phyloP scores from a whole-genome alignment of 2,113 vertebrate genomes.

The Stegastes partitus region DNA sequence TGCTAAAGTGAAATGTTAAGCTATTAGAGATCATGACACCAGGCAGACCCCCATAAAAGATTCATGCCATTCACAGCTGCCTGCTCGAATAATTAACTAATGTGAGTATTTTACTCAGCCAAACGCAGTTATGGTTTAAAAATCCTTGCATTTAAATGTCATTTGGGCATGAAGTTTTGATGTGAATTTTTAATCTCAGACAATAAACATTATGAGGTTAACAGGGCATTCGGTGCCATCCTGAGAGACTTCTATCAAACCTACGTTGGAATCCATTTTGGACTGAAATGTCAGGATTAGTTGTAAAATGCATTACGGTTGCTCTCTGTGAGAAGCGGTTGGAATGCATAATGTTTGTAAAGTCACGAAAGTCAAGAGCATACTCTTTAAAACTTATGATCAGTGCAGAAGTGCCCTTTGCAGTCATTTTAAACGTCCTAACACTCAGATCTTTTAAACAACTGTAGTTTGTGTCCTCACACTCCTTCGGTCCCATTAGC shows the following conservation, averaged over 20 bases:
- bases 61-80: slow-evolving; percentile 75
- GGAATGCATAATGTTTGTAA: slow-evolving; percentile 67
- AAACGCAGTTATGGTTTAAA: slow-evolving; percentile 76
- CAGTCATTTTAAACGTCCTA: slow-evolving; percentile 10
- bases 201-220: slow-evolving; percentile 75
- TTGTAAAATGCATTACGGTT: slow-evolving; percentile 51
- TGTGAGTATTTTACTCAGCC: slow-evolving; percentile 77
- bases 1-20: slow-evolving; percentile 81
- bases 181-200: slow-evolving; percentile 73
- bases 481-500: slow-evolving; percentile 32
- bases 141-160: slow-evolving; percentile 80
- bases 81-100: slow-evolving; percentile 82
- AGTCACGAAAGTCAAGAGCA: slow-evolving; percentile 49
- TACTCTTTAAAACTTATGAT: slow-evolving; percentile 32
- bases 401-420: slow-evolving; percentile 24
- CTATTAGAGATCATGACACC: slow-evolving; percentile 72
- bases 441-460: slow-evolving; percentile 1
- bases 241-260: slow-evolving; percentile 53
- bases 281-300: slow-evolving; percentile 65
- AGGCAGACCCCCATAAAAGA: slow-evolving; percentile 79
- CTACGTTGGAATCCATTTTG: slow-evolving; percentile 41
- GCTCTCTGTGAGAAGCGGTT: slow-evolving; percentile 25
- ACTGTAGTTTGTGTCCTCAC: background rate
- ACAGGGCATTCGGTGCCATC: slow-evolving; percentile 33
- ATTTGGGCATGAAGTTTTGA: slow-evolving; percentile 70